Base-by-base conservation (phyloP, 1,140 invertebrate genomes). In the Drosophila parvula region DNA sequence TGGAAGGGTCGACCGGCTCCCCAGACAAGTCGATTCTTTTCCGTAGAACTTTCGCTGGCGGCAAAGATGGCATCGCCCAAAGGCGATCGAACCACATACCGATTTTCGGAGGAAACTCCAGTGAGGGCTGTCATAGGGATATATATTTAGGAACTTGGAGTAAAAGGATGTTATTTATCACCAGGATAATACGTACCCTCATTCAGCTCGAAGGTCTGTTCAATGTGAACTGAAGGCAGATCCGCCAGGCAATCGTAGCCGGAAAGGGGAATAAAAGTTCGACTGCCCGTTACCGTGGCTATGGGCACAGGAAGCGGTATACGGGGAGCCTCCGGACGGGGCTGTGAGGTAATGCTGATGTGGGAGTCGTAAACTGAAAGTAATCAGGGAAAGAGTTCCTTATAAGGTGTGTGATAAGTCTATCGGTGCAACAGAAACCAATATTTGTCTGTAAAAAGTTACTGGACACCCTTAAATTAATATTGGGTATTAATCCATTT, bases 1-100 rank as follows among this genome's bases (percentile, higher is more conserved):
- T 91, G 86, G 78, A 95, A 95, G 0, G 93, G 92, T 27, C 95
- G 80, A 0, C 93, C 93, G 0, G 93, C 92, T 6, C 95, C 94
- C 90, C 94, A 95, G 14, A 94, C 79, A 48, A 93, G 92, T 53
- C 95, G 92, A 79, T 94, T 93, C 0, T 92, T 92, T 2, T 92
- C 78, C 2, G 92, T 93, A 0, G 94, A 95, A 8, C 92, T 92
- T 79, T 95, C 95, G 28, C 93, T 94, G 18, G 94, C 94, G 43
- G 94, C 93, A 77, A 94, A 95, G 18, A 95, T 85, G 4, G 94
- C 93, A 73, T 95, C 94, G 4, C 94, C 94, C 34, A 93, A 90
- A 0, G 94, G 94, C 3, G 95, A 93, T 75, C 93, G 93, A 4
- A 95, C 92, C 61, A 94, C 94, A 89, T 94, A 95, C 34, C 94